Evolutionary conservation across 2,113 vertebrate genomes (phyloP).

Genomic region (Otolemur garnettii): DNA sequence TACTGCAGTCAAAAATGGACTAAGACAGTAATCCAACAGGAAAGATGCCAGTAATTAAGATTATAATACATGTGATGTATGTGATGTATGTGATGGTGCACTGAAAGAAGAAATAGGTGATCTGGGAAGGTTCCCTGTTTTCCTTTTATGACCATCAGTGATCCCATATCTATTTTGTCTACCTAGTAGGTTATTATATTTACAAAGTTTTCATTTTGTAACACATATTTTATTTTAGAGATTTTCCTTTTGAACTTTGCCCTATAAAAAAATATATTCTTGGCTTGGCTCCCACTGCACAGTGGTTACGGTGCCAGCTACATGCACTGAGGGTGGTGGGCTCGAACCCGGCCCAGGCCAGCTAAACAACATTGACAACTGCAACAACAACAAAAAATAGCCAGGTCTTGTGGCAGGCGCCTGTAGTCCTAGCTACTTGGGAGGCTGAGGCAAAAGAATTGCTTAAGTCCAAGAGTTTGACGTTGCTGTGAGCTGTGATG

Average conservation of each 20-base stretch:
- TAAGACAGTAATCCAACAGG: background rate
- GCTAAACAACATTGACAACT: no score
- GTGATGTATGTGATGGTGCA: background rate
- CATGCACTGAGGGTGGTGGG: no score
- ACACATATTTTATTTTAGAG: background rate
- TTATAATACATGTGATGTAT: background rate
- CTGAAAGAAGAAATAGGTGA: background rate
- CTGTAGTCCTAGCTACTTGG: no score
- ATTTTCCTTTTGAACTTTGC: slow-evolving; percentile 52
- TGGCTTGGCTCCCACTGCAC: no score
- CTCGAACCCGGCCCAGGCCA: no score
- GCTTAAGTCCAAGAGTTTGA: no score
- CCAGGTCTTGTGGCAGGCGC: no score
- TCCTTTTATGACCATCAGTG: background rate
- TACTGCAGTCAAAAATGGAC: background rate
- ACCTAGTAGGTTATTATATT: background rate
- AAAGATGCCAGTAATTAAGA: background rate
- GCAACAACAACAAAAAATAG: no score
- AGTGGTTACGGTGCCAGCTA: no score
- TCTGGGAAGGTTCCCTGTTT: background rate
- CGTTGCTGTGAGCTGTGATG: no score
- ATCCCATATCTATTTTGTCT: background rate
- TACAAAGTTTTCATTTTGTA: background rate
- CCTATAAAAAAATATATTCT: slow-evolving; percentile 31
- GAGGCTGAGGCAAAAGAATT: no score